phyloP scores from a whole-genome alignment of 2,113 vertebrate genomes.

The Sinocyclocheilus anshuiensis region DNA sequence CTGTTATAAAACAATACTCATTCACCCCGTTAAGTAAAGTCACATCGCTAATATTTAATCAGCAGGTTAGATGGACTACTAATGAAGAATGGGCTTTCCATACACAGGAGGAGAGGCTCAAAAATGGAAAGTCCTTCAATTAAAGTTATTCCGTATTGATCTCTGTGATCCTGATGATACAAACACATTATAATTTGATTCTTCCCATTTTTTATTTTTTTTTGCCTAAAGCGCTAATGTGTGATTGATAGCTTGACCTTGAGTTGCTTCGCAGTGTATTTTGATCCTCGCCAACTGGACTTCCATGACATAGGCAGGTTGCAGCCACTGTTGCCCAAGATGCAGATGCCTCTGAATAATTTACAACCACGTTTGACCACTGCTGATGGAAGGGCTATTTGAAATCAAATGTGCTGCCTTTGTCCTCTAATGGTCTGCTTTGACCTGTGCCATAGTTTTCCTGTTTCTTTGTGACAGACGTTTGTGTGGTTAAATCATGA shows the following conservation, averaged over 20 bases:
- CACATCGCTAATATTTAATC: slow-evolving; percentile 9
- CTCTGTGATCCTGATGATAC: not conserved
- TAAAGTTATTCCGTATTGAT: slow-evolving; percentile 5
- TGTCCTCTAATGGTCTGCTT: slow-evolving; percentile 45
- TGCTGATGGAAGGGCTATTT: slow-evolving; percentile 57
- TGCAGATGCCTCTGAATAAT: slow-evolving; percentile 54
- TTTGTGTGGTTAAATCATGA: slow-evolving; percentile 1
- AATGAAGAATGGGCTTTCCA: not conserved
- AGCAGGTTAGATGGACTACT: not conserved
- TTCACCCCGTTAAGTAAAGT: not conserved
- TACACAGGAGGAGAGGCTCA: not conserved
- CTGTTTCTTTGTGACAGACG: not conserved
- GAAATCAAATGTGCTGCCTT: slow-evolving; percentile 50
- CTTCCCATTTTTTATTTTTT: not conserved
- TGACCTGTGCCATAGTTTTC: slow-evolving; percentile 25
- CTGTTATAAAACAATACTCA: slow-evolving; percentile 32
- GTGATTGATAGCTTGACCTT: slow-evolving; percentile 51
- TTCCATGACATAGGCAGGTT: slow-evolving; percentile 56
- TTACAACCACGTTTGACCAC: slow-evolving; percentile 54
- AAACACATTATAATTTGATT: slow-evolving; percentile 4
- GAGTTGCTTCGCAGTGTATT: slow-evolving; percentile 50
- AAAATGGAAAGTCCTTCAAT: slow-evolving; percentile 6
- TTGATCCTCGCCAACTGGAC: slow-evolving; percentile 47
- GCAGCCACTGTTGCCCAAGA: slow-evolving; percentile 49
- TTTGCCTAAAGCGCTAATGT: not conserved